Base-by-base conservation (phyloP, 1,140 invertebrate species). In the Pseudomyrmex pallidus region DNA sequence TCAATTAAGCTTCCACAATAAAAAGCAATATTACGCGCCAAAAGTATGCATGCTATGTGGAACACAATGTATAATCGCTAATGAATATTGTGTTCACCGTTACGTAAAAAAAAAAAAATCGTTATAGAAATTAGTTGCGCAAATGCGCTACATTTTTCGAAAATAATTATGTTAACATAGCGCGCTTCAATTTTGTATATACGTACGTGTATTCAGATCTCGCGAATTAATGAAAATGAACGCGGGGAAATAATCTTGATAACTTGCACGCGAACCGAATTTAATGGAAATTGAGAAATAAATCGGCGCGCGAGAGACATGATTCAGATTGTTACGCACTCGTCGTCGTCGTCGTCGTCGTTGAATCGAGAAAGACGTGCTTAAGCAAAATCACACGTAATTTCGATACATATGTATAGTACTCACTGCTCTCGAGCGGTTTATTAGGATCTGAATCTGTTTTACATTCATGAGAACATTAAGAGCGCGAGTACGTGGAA, bases 401-500 rank as follows among this genome's bases (percentile, higher is more conserved):
- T 77, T 77, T 67, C 48, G 62, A 77, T 77, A 67, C 54, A 77
- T 44, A 52, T 59, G 15, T 68, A 35, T 35, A 35, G 0, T 35
- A 35, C 5, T 57, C 52, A 46, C 64, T 17, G 56, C 2, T 78
- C 64, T 59, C 64, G 20, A 59, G 52, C 52, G 12, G 59, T 80
- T 50, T 70, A 68, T 57, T 67, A 78, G 72, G 12, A 3, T 72
- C 54, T 59, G 66, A 72, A 61, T 57, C 44, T 72, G 22, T 70
- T 80, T 80, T 72, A 61, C 66, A 80, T 80, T 80, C 76, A 70
- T 80, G 54, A 80, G 76, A 59, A 72, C 20, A 50, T 78, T 70
- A 80, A 35, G 66, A 44, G 48, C 13, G 25, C 48, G 22, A 80
- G n/a, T 70, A 70, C 20, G 15, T 66, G 48, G 76, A 61, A 80